These are phyloP conservation scores for Cylindroiulus punctatus DNA, from an alignment of 2,888 invertebrate genomes.

Conservation along the genomic window DNA sequence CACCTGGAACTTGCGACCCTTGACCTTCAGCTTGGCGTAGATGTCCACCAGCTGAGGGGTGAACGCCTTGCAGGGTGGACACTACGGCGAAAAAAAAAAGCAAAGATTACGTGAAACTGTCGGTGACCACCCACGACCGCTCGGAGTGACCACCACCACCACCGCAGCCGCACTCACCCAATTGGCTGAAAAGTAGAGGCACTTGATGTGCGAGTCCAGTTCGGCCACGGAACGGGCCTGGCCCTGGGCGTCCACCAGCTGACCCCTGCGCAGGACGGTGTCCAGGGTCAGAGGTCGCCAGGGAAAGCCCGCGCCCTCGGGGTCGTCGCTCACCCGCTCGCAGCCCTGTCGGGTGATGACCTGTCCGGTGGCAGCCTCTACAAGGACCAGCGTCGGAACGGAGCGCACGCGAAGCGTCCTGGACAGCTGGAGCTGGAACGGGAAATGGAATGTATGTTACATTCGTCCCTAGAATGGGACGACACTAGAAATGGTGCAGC, in stretches of 20 bases:
- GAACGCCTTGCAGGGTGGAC: constrained; percentile 86
- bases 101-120: too few relatives aligned
- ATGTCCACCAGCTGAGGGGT: constrained; percentile 81
- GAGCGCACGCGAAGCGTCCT: constrained; percentile 82
- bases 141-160: too few relatives aligned
- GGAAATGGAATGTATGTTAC: neutral
- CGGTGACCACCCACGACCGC: too few relatives aligned
- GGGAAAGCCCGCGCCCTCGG: constrained; percentile 75
- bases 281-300: constrained; percentile 79
- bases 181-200: constrained; percentile 87
- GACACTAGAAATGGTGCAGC: too few relatives aligned
- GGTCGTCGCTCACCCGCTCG: constrained; percentile 76
- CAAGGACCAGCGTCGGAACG: constrained; percentile 78
- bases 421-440: constrained; percentile 75
- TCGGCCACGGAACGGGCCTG: constrained; percentile 63
- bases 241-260: constrained; percentile 63
- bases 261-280: constrained; percentile 69
- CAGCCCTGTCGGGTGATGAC: constrained; percentile 75
- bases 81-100: constrained; percentile 69
- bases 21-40: constrained; percentile 74
- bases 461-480: too few relatives aligned
- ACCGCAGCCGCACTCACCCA: constrained; percentile 74
- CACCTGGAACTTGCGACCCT: constrained; percentile 79
- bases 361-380: constrained; percentile 74
- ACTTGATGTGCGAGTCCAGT: constrained; percentile 73